phyloP scores from a whole-genome alignment of 2,888 invertebrate genomes.

The Orchestes rusci region DNA sequence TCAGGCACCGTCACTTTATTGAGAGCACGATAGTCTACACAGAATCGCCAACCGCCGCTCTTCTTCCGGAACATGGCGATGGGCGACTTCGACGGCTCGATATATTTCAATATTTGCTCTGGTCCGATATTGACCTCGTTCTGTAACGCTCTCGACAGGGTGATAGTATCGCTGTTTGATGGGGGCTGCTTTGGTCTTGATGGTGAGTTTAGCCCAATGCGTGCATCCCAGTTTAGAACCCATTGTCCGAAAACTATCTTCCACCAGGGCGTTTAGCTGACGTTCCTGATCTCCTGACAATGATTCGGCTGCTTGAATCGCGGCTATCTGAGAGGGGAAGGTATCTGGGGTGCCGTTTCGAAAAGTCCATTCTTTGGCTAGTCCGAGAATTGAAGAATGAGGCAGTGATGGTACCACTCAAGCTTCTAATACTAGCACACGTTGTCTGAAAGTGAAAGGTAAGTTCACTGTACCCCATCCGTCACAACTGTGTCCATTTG shows the following conservation, averaged over 20 bases:
- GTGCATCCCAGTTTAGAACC: neutral
- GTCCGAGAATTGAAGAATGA: neutral
- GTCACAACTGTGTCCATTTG: neutral
- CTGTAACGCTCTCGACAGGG: neutral
- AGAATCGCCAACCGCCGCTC: slow-evolving; percentile 26
- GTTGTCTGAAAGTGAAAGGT: neutral
- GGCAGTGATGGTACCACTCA: neutral
- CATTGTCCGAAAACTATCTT: neutral
- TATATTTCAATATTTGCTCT: neutral
- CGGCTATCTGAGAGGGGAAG: neutral
- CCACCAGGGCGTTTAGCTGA: neutral
- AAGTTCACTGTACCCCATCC: neutral
- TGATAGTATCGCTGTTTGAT: slow-evolving; percentile 1
- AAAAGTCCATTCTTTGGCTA: neutral
- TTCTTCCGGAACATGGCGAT: slow-evolving; percentile 22
- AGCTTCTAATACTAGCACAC: neutral
- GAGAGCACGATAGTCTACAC: slow-evolving; percentile 5
- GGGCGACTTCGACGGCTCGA: slow-evolving; percentile 22
- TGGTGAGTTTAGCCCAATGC: neutral
- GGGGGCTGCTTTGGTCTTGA: neutral
- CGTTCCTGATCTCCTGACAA: neutral
- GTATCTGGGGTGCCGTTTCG: neutral
- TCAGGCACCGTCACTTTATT: slow-evolving; percentile 5
- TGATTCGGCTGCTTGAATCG: neutral
- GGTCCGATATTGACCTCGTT: neutral